Evolutionary conservation across 2,888 invertebrate genomes (phyloP), one percentile per base, ranked within the genome.

Genomic region (Monopis laevigella): DNA sequence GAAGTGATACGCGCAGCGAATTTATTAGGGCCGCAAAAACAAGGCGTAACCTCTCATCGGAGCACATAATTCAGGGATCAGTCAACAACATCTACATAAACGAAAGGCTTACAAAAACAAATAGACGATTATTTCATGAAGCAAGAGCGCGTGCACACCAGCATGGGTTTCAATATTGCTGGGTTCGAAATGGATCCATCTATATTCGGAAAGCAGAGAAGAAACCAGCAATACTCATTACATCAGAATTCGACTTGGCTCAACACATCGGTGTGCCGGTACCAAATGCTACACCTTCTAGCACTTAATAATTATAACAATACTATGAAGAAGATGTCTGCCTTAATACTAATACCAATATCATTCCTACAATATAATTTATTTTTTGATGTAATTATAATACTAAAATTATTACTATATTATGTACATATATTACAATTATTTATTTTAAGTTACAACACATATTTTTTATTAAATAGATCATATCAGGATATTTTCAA

Each of bases 1-100:
- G 51, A 2, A 43, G 45, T 32, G 16, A 16, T 1, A 50, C 45
- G 26, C 40, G 49, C 11, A 49, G 48, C 16, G 39, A 49, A 5
- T 6, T 54, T 2, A 10, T 54, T 1, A 49, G 45, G 29, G 50
- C 51, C 2, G 43, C 51, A 0, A 52, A 46, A 44, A 18, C 43
- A 2, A 41, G 51, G 32, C 45, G 42, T 38, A 46, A 48, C 14
- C 10, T 52, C 2, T 46, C 40, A 1, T 43, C 45, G 3, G 14
- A 42, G 8, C 47, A 48, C 11, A 17, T 54, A 1, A 39, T 46
- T 1, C 14, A 24, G 1, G 46, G 46, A 1, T 24, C 34, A 3
- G 19, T 44, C 6, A 6, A 17, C 8, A 44, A 14, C 2, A 29
- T 50, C 0, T 50, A 39, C 26, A 26, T 42, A 26, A 51, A 50